These are phyloP conservation scores for Spheniscus mendiculus DNA, from an alignment of 2,113 vertebrate genomes.

Conservation along the genomic window DNA sequence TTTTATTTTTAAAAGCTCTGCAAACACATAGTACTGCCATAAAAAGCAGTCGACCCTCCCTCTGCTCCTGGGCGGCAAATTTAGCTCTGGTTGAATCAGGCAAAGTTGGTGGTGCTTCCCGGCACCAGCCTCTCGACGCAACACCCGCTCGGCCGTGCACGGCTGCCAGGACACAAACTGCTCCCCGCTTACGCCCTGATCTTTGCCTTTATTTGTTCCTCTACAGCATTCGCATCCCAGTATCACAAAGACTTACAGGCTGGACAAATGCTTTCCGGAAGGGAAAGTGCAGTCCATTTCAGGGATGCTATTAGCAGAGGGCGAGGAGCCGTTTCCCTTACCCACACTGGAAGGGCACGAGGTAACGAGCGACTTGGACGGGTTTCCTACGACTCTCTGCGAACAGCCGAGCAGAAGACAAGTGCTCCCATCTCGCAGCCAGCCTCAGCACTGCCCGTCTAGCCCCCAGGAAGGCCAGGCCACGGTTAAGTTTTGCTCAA, in stretches of 20 bases:
- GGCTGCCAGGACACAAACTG: background rate
- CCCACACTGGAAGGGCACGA: background rate
- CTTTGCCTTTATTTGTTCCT: background rate
- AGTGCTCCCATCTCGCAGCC: background rate
- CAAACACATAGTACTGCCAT: background rate
- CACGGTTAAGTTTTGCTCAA: background rate
- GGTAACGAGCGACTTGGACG: fast-evolving
- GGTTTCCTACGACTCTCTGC: background rate
- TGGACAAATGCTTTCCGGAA: background rate
- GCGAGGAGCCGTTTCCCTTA: background rate
- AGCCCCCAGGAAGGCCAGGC: background rate
- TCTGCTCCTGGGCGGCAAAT: background rate
- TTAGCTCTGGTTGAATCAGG: background rate
- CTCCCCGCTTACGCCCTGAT: background rate
- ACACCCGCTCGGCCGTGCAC: fast-evolving
- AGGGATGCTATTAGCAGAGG: background rate
- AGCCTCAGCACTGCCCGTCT: background rate
- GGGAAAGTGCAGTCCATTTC: no score
- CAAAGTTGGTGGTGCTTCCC: background rate
- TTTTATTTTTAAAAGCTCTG: constrained; percentile 6
- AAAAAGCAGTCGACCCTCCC: background rate
- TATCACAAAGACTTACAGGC: background rate
- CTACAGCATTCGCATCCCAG: background rate
- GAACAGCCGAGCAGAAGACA: fast-evolving
- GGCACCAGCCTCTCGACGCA: background rate